Evolutionary conservation across 1,140 invertebrate genomes (phyloP).

Genomic region (Orius insidiosus): DNA sequence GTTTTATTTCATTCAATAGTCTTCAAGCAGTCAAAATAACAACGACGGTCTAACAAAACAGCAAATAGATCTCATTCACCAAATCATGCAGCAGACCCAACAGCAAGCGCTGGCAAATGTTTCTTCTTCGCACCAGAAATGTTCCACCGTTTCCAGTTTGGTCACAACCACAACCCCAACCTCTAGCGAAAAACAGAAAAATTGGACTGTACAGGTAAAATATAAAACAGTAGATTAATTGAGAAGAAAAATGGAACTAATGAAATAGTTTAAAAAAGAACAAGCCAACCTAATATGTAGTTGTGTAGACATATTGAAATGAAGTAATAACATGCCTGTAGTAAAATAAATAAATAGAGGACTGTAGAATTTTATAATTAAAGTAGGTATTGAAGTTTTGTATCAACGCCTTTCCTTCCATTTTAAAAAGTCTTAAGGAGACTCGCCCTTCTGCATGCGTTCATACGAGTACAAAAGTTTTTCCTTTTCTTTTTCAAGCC

Average conservation of each 20-base stretch:
- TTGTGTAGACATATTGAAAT: too few relatives aligned
- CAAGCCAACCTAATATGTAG: too few relatives aligned
- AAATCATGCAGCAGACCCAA: conserved; percentile 58
- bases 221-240: conserved; percentile 8
- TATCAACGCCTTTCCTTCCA: too few relatives aligned
- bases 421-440: too few relatives aligned
- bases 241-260: too few relatives aligned
- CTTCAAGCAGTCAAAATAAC: conserved; percentile 19
- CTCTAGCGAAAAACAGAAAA: conserved; percentile 17
- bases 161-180: conserved; percentile 12
- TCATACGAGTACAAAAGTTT: not conserved
- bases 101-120: conserved; percentile 23
- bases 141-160: conserved; percentile 20
- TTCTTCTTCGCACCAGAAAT: conserved; percentile 21
- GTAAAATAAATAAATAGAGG: too few relatives aligned
- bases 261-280: too few relatives aligned
- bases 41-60: conserved; percentile 52
- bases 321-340: too few relatives aligned
- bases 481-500: conserved; percentile 3
- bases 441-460: not conserved
- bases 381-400: too few relatives aligned
- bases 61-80: conserved; percentile 55
- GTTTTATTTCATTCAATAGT: conserved; percentile 1
- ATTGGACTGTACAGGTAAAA: conserved; percentile 21
- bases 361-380: too few relatives aligned